Conservation (phyloP, 2,113 vertebrate species). For the Limanda limanda region DNA sequence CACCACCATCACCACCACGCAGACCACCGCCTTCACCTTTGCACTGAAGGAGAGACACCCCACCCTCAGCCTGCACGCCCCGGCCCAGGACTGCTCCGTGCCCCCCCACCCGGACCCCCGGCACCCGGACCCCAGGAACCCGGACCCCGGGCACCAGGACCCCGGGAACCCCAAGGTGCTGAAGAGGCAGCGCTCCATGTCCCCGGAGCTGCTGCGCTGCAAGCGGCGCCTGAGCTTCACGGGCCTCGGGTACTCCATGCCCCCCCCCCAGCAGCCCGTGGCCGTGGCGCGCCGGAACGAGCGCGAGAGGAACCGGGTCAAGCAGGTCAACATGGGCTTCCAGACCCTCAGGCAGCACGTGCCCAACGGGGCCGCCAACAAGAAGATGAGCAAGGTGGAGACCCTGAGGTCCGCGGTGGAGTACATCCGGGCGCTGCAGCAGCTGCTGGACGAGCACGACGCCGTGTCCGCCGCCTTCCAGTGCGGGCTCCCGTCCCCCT, state of each 20-base stretch:
- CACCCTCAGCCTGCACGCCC: constrained; percentile 70
- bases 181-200: constrained; percentile 87
- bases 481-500: constrained; percentile 85
- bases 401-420: constrained; percentile 95
- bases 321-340: constrained; percentile 96
- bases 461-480: constrained; percentile 87
- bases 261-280: constrained; percentile 83
- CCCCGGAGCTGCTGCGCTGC: constrained; percentile 91
- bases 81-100: constrained; percentile 71
- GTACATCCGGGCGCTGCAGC: constrained; percentile 94
- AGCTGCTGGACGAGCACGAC: constrained; percentile 92
- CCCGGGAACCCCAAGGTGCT: constrained; percentile 78
- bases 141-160: constrained; percentile 40
- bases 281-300: constrained; percentile 95
- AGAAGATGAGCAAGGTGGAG: constrained; percentile 99
- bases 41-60: constrained; percentile 73
- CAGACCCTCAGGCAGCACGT: constrained; percentile 95
- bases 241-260: constrained; percentile 84
- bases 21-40: constrained; percentile 79
- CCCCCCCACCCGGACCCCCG: no score
- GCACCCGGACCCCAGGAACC: constrained; percentile 57
- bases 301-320: constrained; percentile 94
- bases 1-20: constrained; percentile 77
- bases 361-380: constrained; percentile 93
- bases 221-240: constrained; percentile 88